A percentile compares a stretch with the other conserved stretches of the same genome.
These are phyloP conservation scores for Scomber scombrus DNA, from an alignment of 2,113 vertebrate species.

Conservation along the genomic window DNA sequence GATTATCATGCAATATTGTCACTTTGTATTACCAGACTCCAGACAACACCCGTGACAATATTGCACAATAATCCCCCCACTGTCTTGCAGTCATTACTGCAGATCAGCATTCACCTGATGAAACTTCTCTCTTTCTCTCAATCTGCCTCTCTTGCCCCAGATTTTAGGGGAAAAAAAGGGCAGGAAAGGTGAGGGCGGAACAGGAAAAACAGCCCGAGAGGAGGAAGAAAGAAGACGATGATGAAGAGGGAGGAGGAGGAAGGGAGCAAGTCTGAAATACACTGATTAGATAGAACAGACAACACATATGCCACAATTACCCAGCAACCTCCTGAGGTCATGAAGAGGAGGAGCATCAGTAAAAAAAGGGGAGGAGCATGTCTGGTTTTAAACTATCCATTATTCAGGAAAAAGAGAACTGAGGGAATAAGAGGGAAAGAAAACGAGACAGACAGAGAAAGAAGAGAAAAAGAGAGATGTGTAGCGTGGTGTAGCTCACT, in stretches of 20 bases:
- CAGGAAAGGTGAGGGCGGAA: constrained; percentile 32
- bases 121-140: constrained; percentile 18
- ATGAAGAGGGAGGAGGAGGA: constrained; percentile 3
- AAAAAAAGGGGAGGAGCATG: constrained; percentile 26
- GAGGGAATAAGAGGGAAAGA: constrained; percentile 37
- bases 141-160: constrained; percentile 3
- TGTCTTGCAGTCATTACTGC: constrained; percentile 65
- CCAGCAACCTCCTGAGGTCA: constrained; percentile 41
- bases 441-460: constrained; percentile 17
- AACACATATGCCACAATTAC: constrained; percentile 59
- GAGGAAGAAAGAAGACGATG: constrained; percentile 7
- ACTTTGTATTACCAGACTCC: constrained; percentile 65
- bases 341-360: constrained; percentile 6
- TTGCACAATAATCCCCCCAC: constrained; percentile 73
- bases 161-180: too few relatives aligned
- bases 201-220: constrained; percentile 16
- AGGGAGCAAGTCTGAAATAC: constrained; percentile 22
- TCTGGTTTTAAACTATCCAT: constrained; percentile 71
- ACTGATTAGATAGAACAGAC: constrained; percentile 58
- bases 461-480: constrained; percentile 15
- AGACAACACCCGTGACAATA: constrained; percentile 75
- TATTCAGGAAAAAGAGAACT: constrained; percentile 69
- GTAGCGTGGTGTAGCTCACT: constrained; percentile 52
- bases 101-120: constrained; percentile 74
- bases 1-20: constrained; percentile 76